These are phyloP conservation scores for Amitus sp. DNA, from an alignment of 2,888 invertebrate species.

Conservation along the genomic window DNA sequence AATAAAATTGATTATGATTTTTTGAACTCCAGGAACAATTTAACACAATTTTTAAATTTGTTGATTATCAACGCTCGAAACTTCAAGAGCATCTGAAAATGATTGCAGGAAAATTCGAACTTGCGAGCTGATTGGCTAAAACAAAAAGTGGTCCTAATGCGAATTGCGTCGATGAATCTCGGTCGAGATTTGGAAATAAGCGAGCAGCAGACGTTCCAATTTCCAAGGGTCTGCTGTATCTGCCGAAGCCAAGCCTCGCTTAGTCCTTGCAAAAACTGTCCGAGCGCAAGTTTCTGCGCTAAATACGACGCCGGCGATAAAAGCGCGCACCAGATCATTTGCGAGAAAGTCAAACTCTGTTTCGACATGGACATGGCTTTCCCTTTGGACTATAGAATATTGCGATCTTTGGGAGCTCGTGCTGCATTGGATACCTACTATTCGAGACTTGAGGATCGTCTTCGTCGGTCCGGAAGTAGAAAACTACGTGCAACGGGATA, in stretches of 20 bases:
- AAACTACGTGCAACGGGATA: constrained; percentile 24
- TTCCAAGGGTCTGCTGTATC: constrained; percentile 49
- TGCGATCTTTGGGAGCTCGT: constrained; percentile 55
- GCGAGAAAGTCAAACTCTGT: constrained; percentile 39
- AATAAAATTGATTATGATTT: neutral
- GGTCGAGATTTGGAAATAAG: constrained; percentile 40
- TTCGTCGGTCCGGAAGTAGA: constrained; percentile 58
- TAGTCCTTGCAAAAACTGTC: constrained; percentile 50
- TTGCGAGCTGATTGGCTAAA: constrained; percentile 8
- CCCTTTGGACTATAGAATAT: constrained; percentile 40
- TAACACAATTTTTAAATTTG: too few relatives aligned
- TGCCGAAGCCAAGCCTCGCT: constrained; percentile 44
- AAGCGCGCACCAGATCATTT: constrained; percentile 14
- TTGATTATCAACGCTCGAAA: too few relatives aligned
- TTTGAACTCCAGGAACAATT: too few relatives aligned
- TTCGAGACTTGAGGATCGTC: constrained; percentile 45
- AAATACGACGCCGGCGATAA: constrained; percentile 24
- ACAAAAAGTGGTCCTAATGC: constrained; percentile 22
- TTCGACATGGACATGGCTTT: constrained; percentile 47
- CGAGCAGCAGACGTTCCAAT: constrained; percentile 53
- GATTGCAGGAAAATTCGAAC: constrained; percentile 10
- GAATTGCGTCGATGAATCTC: constrained; percentile 35
- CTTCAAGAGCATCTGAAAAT: neutral
- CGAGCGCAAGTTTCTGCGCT: constrained; percentile 50
- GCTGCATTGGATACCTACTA: constrained; percentile 53